Base-by-base conservation (phyloP, 1,140 invertebrate species). In the Dreissena rostriformis region DNA sequence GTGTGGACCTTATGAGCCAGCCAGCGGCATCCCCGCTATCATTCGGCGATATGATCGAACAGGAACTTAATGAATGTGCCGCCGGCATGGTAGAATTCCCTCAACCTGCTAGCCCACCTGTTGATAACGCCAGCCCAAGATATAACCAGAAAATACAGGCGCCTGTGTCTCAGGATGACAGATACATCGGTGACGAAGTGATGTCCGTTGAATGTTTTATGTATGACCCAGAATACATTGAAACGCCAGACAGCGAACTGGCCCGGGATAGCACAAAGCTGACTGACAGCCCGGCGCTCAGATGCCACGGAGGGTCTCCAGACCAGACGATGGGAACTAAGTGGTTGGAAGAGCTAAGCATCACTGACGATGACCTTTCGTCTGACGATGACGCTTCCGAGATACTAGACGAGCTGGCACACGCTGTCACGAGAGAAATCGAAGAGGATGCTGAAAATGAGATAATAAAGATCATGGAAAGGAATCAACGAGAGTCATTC, bases 151-250 rank as follows among this genome's bases (percentile, higher is more conserved):
- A 39, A 39, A 39, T 39, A 39, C 39, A 39, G 8, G 39, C 39
- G 39, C 4, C 39, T 39, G 39, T 39, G 39, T 5, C 39, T 39
- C 39, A 39, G 39, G 39, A 39, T 5, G 39, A 39, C 39, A 39
- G 57, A 24, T 24, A 61, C 57, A 61, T 4, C 11, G 22, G 57
- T n/a, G 39, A 19, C 57, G 57, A 61, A 24, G 17, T n/a, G 1
- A 68, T 26, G 28, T 26, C 74, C 19, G 39, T 55, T n/a, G 74
- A 76, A 57, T 76, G 74, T 24, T 76, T 66, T 51, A 76, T 65
- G 74, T 66, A 28, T 66, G 57, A 76, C 17, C 74, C 55, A 24
- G 74, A 76, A 76, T 76, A 76, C 29, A 52, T 61, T n/a, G 61
- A 76, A 61, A 61, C 57, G 17, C 17, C 17, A 11, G 57, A 61